These are phyloP conservation scores for Enteromius afrohamiltoni DNA, from an alignment of 2,797 vertebrate species.

Conservation along the genomic window DNA sequence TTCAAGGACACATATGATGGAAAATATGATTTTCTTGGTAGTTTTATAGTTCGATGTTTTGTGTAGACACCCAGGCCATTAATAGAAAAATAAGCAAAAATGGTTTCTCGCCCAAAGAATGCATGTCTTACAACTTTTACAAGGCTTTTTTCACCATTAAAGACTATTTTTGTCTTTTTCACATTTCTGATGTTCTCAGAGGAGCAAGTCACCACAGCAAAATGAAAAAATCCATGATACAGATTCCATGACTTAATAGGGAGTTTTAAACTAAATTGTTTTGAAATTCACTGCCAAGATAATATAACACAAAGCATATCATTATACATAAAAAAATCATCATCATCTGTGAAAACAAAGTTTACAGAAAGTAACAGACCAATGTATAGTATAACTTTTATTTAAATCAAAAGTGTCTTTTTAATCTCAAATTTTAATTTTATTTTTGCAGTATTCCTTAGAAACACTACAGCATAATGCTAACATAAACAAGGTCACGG, in stretches of 20 bases:
- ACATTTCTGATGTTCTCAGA: neutral
- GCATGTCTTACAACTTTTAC: neutral
- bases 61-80: neutral
- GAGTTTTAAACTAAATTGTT: neutral
- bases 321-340: neutral
- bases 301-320: neutral
- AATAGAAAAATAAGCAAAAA: neutral
- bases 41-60: neutral
- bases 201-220: neutral
- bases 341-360: neutral
- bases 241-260: neutral
- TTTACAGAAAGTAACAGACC: neutral
- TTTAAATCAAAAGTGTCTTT: neutral
- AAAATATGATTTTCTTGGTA: neutral
- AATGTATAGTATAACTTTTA: neutral
- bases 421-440: neutral
- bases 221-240: neutral
- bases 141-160: neutral
- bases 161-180: neutral
- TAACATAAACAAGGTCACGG: neutral
- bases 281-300: neutral
- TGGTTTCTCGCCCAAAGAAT: neutral
- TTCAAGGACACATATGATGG: neutral
- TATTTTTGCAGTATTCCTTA: neutral
- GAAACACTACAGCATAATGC: neutral